Percentiles rank a stretch among this genome's conserved stretches.
Conservation (phyloP, 53 echinoderm and acorn worm species). For the Glandiceps talaboti region DNA sequence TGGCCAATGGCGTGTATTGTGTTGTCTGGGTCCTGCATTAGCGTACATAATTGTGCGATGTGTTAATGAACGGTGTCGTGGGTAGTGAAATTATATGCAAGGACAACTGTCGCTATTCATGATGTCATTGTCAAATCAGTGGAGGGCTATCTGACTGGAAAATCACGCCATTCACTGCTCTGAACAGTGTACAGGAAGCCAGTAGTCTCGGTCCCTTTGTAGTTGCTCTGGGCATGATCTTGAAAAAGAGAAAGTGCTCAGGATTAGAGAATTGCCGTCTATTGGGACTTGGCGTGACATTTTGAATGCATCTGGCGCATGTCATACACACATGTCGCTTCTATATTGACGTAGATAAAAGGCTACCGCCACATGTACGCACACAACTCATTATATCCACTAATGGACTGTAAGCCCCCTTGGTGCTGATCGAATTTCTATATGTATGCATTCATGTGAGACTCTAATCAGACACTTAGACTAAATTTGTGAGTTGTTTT, state of each 20-base stretch:
- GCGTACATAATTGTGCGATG: too few relatives aligned
- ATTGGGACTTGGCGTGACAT: neutral
- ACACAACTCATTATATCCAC: slow-evolving; percentile 12
- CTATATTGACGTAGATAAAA: slow-evolving; percentile 9
- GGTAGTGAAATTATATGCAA: neutral
- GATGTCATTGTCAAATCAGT: neutral
- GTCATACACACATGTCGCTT: slow-evolving; percentile 17
- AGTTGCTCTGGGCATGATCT: neutral
- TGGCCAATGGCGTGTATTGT: too few relatives aligned
- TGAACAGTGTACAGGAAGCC: neutral
- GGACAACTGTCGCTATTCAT: neutral
- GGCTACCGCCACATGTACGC: slow-evolving; percentile 10
- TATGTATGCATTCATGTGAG: slow-evolving; percentile 3
- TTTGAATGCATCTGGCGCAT: slow-evolving; percentile 9
- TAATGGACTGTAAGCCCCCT: slow-evolving; percentile 13
- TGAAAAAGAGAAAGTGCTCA: neutral
- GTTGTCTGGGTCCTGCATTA: too few relatives aligned
- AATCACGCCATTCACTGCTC: neutral
- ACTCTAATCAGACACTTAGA: neutral
- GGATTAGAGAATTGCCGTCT: neutral
- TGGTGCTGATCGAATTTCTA: slow-evolving; percentile 11
- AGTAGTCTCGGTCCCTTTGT: neutral
- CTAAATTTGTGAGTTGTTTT: neutral
- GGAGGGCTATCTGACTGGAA: neutral
- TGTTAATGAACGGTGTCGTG: neutral